phyloP scores from a whole-genome alignment of 2,113 vertebrate species.

The Rissa tridactyla region DNA sequence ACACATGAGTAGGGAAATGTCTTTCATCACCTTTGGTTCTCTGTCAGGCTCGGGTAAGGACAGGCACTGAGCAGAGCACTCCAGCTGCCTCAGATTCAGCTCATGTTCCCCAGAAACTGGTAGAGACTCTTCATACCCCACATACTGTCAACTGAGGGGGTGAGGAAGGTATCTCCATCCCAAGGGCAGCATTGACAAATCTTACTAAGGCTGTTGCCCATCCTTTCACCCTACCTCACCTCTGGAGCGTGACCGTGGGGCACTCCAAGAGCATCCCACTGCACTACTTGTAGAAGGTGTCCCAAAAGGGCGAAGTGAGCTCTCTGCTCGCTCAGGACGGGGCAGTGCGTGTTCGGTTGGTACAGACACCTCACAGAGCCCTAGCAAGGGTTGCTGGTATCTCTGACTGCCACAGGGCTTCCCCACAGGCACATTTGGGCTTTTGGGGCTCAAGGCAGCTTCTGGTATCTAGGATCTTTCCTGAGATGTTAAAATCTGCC shows the following conservation, averaged over 20 bases:
- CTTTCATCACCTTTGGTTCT: neutral
- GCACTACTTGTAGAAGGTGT: neutral
- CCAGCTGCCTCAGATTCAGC: neutral
- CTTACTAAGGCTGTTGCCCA: neutral
- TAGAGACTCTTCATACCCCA: neutral
- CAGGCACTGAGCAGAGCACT: neutral
- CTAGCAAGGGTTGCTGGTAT: neutral
- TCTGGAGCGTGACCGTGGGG: neutral
- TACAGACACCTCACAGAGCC: neutral
- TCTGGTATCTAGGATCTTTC: neutral
- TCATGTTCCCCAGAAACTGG: neutral
- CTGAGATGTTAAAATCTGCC: neutral
- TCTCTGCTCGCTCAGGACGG: neutral
- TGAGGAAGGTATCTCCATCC: neutral
- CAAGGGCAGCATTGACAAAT: neutral
- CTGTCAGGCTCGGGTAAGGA: neutral
- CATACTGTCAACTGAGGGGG: neutral
- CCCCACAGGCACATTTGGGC: neutral
- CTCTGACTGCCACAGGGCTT: neutral
- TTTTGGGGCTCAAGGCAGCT: neutral
- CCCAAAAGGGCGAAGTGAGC: neutral
- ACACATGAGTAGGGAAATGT: neutral
- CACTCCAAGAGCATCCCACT: neutral
- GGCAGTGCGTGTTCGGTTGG: neutral
- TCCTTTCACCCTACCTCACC: neutral